Evolutionary conservation across 1,140 invertebrate species (phyloP).

Genomic region (Macrobrachium rosenbergii): DNA sequence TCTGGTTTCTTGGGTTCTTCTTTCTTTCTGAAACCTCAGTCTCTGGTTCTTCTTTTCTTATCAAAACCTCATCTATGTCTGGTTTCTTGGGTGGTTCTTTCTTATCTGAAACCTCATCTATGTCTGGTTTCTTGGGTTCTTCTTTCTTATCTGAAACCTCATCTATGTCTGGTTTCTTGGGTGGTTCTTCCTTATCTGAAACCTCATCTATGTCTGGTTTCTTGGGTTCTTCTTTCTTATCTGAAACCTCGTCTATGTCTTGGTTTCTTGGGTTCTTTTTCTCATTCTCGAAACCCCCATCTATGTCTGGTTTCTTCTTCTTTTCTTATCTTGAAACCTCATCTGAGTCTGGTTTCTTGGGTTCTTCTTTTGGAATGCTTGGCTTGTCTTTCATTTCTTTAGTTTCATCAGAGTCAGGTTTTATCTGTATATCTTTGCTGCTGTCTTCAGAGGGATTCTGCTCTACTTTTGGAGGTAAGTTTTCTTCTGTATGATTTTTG

Average conservation of each 20-base stretch:
- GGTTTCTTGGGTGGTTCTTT: neutral
- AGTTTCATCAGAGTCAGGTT: neutral
- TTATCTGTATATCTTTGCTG: neutral
- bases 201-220: constrained; percentile 3
- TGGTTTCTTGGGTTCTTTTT: neutral
- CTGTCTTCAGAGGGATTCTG: neutral
- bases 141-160: neutral
- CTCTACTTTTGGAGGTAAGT: neutral
- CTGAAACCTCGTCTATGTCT: neutral
- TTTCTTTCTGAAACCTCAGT: neutral
- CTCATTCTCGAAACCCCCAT: no score
- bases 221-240: neutral
- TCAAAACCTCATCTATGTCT: no score
- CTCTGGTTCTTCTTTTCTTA: neutral
- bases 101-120: neutral
- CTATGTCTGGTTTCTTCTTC: neutral
- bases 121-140: neutral
- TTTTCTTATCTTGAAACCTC: neutral
- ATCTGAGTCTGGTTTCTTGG: no score
- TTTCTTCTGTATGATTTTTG: constrained; percentile 1
- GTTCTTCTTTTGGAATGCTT: neutral
- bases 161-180: neutral
- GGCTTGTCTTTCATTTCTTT: neutral
- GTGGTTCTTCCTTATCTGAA: neutral
- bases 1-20: neutral